Evolutionary conservation across 2,888 invertebrate species (phyloP), one percentile per base, ranked within the genome.

Genomic region (Atherix ibis): DNA sequence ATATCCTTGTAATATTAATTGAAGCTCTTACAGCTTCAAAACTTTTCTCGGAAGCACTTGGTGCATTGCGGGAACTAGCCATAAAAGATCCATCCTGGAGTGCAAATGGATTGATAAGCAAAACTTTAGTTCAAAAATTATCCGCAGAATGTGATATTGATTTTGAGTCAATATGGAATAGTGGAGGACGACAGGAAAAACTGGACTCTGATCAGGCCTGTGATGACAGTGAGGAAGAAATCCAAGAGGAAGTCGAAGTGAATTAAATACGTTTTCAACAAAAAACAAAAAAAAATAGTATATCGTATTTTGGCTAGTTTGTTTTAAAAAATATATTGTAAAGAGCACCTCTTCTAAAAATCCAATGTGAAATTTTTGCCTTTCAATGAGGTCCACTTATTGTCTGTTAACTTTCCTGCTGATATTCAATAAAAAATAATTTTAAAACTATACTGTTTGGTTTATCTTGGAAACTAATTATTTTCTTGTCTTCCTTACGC

Each of bases 71-170:
- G 24, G 59, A 62, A 32, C 41, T 62, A 29, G 48, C 56, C 4
- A 43, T 53, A 3, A 57, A 57, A 34, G 56, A 58, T 17, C 47
- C 50, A 8, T 50, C 53, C 3, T 62, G 62, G 62, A 56, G 53
- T 32, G 48, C 50, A 6, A 44, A 52, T 1, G 58, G 54, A 0
- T 34, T 62, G 6, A 34, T 62, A 3, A 58, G 60, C 6, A 50
- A 49, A 12, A 45, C 47, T 1, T 41, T 53, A n/a, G 54, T 60
- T 8, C 55, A 58, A 27, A 54, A 51, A 40, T 43, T 62, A 9
- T 53, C 59, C 12, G 50, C 53, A 17, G 62, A 61, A 37, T 57
- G 59, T 35, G 53, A 55, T 34, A 41, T 62, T 31, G 62, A 62
- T 34, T 59, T 60, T 36, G 52, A 58, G 18, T 42, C 52, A 3